Conservation (phyloP, 1,140 invertebrate species). For the Drosophila orosa region DNA sequence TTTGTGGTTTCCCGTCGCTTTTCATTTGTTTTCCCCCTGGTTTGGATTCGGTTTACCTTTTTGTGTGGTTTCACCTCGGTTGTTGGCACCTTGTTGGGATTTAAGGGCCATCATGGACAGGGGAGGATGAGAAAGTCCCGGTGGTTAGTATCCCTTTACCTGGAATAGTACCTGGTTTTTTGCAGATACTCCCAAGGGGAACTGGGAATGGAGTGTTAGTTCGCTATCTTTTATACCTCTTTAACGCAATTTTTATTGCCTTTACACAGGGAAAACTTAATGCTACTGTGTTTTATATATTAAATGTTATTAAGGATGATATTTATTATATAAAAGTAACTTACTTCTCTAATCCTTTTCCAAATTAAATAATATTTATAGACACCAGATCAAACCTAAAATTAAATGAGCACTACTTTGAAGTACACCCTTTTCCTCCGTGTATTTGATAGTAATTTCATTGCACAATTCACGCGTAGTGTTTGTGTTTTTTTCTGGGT, state of each 20-base stretch:
- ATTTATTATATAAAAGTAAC: background rate
- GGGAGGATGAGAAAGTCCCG: constrained; percentile 17
- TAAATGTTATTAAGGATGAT: background rate
- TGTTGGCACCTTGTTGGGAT: constrained; percentile 46
- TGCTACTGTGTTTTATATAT: background rate
- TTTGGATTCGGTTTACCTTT: constrained; percentile 47
- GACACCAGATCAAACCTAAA: background rate
- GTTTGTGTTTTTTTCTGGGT: constrained; percentile 31
- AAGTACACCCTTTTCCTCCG: background rate
- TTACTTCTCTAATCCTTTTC: background rate
- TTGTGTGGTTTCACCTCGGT: constrained; percentile 64
- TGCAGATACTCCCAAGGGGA: constrained; percentile 7
- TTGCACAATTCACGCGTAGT: constrained; percentile 64
- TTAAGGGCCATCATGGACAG: constrained; percentile 3
- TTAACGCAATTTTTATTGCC: background rate
- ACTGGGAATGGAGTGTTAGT: background rate
- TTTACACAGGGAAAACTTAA: background rate
- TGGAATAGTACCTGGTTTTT: constrained; percentile 19
- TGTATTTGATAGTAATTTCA: constrained; percentile 36
- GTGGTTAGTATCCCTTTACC: constrained; percentile 56
- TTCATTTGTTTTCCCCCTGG: constrained; percentile 19
- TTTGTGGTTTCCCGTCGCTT: constrained; percentile 65
- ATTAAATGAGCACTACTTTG: too few species aligned
- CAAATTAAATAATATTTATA: too few species aligned
- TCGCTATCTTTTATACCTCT: constrained; percentile 1